Conservation (phyloP, 2,113 vertebrate genomes). For the Oreochromis niloticus region DNA sequence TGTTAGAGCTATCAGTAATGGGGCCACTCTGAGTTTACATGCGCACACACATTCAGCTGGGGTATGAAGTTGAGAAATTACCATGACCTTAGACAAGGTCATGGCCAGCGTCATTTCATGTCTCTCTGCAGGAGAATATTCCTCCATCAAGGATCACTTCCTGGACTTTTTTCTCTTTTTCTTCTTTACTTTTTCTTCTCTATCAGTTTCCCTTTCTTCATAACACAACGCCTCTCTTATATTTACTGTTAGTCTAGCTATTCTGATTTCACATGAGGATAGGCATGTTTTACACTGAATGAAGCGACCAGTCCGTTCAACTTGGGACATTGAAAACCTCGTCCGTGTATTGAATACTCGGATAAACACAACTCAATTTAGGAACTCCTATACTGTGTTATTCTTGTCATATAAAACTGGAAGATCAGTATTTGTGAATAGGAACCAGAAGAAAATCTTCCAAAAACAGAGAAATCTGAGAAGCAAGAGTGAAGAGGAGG, state of each 20-base stretch:
- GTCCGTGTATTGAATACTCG: conserved; percentile 12
- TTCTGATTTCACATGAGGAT: conserved; percentile 38
- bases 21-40: conserved; percentile 29
- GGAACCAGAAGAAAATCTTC: neutral
- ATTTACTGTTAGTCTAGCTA: conserved; percentile 40
- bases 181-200: neutral
- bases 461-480: conserved; percentile 4
- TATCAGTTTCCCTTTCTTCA: neutral
- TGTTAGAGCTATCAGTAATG: conserved; percentile 74
- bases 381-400: conserved; percentile 33
- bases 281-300: conserved; percentile 46
- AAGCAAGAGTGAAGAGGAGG: conserved; percentile 1
- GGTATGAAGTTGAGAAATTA: conserved; percentile 41
- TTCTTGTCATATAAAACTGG: neutral
- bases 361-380: conserved; percentile 22
- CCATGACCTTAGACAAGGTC: conserved; percentile 58
- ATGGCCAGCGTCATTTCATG: conserved; percentile 34
- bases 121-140: conserved; percentile 2
- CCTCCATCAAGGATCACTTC: neutral
- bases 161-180: neutral
- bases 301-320: conserved; percentile 2
- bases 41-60: neutral
- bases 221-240: neutral
- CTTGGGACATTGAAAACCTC: conserved; percentile 23
- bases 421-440: conserved; percentile 26